Evolutionary conservation across 2,113 vertebrate species (phyloP), one percentile per base, ranked within the genome.

Genomic region (Chlorodrepanis virens): DNA sequence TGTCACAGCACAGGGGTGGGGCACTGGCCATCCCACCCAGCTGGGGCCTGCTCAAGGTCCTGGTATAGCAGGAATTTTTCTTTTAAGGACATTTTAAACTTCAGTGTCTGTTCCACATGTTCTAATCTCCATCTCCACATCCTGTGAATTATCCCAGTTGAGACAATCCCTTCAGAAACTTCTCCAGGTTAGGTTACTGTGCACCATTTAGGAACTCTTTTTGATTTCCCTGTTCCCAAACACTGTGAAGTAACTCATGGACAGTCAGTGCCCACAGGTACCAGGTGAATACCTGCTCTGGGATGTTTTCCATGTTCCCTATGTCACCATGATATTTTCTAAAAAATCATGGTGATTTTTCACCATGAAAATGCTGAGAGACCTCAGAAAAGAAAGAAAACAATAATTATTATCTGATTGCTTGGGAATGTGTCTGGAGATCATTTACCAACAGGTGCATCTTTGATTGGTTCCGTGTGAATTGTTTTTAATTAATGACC

Each of bases 61-160:
- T 50, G 42, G 5, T 54, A 77, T 6, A 47, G 24, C 79, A 71
- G 35, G n/a, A 63, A 67, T 33, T 45, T 28, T 25, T 67, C 17
- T 53, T 65, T 3, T 4, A 40, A 39, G 18, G 23, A 15, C 54
- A 56, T 59, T 77, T 93, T 31, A 50, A 74, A 82, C 35, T 39
- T 45, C 27, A 47, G 2, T 31, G 7, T 15, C 60, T 45, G 11
- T 19, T 44, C 6, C 4, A 17, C 44, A 14, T 5, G 2, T 85
- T 60, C 39, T 33, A 2, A 42, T 19, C 44, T 59, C 56, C 0
- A 12, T 29, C 37, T 61, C 39, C 1, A 9, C 3, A 0, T 24
- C 28, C 65, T 78, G 47, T 27, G 25, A 63, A 67, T 54, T 59
- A 57, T 54, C 35, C 56, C 65, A 79, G 61, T 4, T 33, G 61